Evolutionary conservation across 2,113 vertebrate species (phyloP), one percentile per base, ranked within the genome.

Genomic region (Glaucidium brasilianum): DNA sequence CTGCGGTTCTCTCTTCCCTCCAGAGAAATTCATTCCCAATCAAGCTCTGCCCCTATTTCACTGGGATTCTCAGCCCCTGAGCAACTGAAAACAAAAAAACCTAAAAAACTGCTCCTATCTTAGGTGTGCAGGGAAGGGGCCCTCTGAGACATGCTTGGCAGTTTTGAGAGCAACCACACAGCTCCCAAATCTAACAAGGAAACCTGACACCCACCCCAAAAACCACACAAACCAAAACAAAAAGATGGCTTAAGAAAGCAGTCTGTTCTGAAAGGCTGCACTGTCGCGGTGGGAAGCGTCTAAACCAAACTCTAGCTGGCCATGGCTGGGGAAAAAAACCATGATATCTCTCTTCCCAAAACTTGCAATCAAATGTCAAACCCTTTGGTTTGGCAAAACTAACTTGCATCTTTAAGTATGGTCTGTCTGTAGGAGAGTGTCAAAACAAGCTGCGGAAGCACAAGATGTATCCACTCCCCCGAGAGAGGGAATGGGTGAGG

Each of bases 1-100:
- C 93, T 96, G 91, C 0, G 39, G 90, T 94, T 94, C 91, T 68
- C 43, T 94, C 35, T 82, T 87, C 69, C 43, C 87, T 92, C 89
- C 77, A 74, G 94, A 95, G 80, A 85, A 95, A 95, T 91, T 68
- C 1, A 14, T 85, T 91, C 84, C 67, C 8, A 8, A 39, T 78
- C 80, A 87, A 85, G 76, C 34, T 90, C 47, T 87, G 60, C 58
- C 84, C 56, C 56, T 68, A 4, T 96, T 92, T 78, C 34, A 16
- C 62, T 20, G 58, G 19, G 27, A 41, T 92, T 87, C 73, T 85
- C 53, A 75, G 58, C 22, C 37, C 30, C 60, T 55, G 29, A 88
- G 59, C 50, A 50, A 66, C 14, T 35, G 45, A 62, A 90, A 86
- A 26, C 58, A 85, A 60, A 60, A 67, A 20, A 27, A 63, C 30